Evolutionary conservation across 2,797 vertebrate species (phyloP), one percentile per base, ranked within the genome.

Genomic region (Merluccius polli): DNA sequence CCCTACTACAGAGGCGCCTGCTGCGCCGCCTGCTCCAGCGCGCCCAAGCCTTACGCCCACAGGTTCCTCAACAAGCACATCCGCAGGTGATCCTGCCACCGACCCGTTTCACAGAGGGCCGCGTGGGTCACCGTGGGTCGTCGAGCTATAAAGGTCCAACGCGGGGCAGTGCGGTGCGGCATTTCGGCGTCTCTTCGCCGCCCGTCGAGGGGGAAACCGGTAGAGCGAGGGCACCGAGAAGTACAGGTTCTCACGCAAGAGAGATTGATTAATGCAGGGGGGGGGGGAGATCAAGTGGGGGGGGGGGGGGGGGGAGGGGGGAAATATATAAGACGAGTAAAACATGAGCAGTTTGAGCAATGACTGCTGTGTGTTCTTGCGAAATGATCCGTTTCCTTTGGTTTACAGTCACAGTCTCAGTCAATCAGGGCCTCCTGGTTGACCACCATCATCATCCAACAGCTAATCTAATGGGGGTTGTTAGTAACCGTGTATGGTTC

Each of bases 1-100:
- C 77, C 89, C 0, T 94, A 94, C 87, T 94, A 94, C 84, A 91
- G 84, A 77, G 85, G 82, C 1, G 87, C 93, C 35, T 94, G 93
- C 89, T 94, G 93, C 2, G 78, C 85, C 1, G 92, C 94, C 65
- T 94, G 93, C 78, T 81, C 83, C 27, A 84, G 33, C 0, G 77
- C 79, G 33, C 77, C 83, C 35, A 85, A 85, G 77, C 80, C 82
- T 24, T 84, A 86, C 67, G 73, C 83, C 48, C 71, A 74, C 32
- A 78, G 78, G 0, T 72, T 85, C 72, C 81, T 81, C 24, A 88
- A 78, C 72, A 86, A 86, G 44, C 63, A 79, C 48, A 79, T 87
- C 35, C 79, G 4, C 77, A 88, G 89, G 82, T 89, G 85, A 91
- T 87, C 76, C 73, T 24, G 67, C 2, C 2, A 38, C 44, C 15